phyloP scores from a whole-genome alignment of 2,888 invertebrate genomes.

The Chrysolina americana region DNA sequence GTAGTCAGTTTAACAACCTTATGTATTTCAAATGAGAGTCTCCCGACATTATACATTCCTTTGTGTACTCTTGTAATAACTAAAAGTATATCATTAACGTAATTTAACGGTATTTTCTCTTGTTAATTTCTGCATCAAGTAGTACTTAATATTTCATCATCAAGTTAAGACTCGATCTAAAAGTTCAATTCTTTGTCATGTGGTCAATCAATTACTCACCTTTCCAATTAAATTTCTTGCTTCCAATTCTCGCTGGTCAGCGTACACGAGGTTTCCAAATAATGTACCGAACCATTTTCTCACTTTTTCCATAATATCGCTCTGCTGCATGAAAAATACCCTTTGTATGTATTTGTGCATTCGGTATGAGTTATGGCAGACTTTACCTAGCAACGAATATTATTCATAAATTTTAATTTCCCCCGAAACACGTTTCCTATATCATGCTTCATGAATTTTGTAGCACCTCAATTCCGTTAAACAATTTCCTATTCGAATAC shows the following conservation, averaged over 20 bases:
- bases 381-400: neutral
- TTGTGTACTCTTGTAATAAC: too few species aligned
- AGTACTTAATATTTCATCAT: too few species aligned
- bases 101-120: too few species aligned
- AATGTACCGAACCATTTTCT: neutral
- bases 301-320: neutral
- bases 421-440: neutral
- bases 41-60: too few species aligned
- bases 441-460: neutral
- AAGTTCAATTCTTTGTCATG: too few species aligned
- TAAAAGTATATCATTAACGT: too few species aligned
- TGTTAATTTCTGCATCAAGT: too few species aligned
- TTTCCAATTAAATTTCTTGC: too few species aligned
- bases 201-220: too few species aligned
- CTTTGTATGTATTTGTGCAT: neutral
- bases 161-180: too few species aligned
- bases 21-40: too few species aligned
- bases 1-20: too few species aligned
- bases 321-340: neutral
- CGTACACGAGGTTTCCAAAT: neutral
- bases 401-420: slow-evolving; percentile 6
- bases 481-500: neutral
- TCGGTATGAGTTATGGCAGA: neutral
- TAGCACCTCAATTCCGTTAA: neutral
- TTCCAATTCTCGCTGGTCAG: neutral